These are phyloP conservation scores for Salarias fasciatus DNA, from an alignment of 2,797 vertebrate genomes.

Conservation along the genomic window DNA sequence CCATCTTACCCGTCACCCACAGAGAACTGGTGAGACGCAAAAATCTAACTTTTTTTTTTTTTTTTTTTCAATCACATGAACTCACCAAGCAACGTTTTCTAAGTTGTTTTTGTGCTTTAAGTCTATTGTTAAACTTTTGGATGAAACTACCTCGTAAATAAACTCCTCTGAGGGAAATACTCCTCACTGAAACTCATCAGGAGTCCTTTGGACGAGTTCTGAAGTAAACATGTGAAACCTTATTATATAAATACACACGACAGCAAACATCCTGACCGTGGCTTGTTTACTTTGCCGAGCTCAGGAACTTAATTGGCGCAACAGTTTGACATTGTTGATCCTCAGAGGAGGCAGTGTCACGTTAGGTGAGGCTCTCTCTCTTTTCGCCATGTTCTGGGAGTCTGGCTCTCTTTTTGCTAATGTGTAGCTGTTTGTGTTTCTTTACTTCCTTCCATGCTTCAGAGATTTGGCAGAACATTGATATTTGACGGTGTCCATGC, in stretches of 20 bases:
- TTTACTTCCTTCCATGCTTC: neutral
- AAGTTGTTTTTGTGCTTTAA: slow-evolving; percentile 3
- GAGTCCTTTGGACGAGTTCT: slow-evolving; percentile 32
- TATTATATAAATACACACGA: slow-evolving; percentile 37
- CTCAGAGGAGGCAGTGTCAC: slow-evolving; percentile 11
- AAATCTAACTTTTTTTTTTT: neutral
- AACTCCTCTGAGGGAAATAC: too few species aligned
- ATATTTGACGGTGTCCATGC: slow-evolving; percentile 41
- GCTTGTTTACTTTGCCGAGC: slow-evolving; percentile 38
- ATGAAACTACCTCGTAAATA: too few species aligned
- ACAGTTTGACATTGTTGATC: slow-evolving; percentile 30
- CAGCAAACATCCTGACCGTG: slow-evolving; percentile 40
- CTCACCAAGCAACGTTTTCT: slow-evolving; percentile 18
- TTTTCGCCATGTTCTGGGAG: slow-evolving; percentile 23
- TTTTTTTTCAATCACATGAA: neutral
- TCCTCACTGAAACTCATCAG: slow-evolving; percentile 1
- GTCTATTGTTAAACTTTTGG: neutral
- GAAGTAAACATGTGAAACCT: slow-evolving; percentile 43
- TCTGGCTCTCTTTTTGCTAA: slow-evolving; percentile 15
- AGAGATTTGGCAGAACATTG: slow-evolving; percentile 20
- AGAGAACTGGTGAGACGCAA: slow-evolving; percentile 80
- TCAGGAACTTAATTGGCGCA: slow-evolving; percentile 18
- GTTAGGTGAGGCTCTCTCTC: slow-evolving; percentile 39
- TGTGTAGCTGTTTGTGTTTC: too few species aligned
- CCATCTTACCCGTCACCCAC: slow-evolving; percentile 75